A percentile compares a stretch with the other conserved stretches of the same genome.
Conservation (phyloP, 35 echinoderm and acorn worm genomes). For the Acanthaster planci region DNA sequence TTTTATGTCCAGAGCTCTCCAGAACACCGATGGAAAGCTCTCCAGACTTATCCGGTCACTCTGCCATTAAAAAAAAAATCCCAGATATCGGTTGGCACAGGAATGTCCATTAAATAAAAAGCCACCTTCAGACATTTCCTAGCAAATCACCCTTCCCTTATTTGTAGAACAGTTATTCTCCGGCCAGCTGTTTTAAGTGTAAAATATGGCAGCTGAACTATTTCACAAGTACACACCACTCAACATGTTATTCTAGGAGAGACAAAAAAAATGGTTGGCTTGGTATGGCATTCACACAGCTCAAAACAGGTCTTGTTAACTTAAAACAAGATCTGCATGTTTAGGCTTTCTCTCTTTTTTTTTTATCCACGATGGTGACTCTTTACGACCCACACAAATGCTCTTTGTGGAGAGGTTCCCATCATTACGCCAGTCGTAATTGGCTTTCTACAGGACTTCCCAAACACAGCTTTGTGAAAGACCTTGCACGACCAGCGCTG, state of each 20-base stretch:
- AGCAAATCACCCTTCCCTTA: conserved; percentile 12
- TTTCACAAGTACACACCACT: conserved; percentile 24
- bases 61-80: not conserved
- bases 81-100: not conserved
- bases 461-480: not conserved
- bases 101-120: conserved; percentile 15
- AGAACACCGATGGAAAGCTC: no score
- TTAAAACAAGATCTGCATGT: not conserved
- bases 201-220: conserved; percentile 7
- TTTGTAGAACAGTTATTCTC: conserved; percentile 12
- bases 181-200: conserved; percentile 4
- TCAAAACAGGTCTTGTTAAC: not conserved
- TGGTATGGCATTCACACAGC: not conserved
- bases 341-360: no score
- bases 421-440: conserved; percentile 5
- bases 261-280: conserved; percentile 1
- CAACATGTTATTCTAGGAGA: not conserved
- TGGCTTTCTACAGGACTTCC: not conserved
- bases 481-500: no score
- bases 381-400: not conserved
- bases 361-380: not conserved
- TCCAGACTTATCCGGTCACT: not conserved
- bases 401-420: conserved; percentile 16
- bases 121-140: not conserved
- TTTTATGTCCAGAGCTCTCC: no score